Conservation (phyloP, 2,113 vertebrate genomes). For the Pelecanus crispus region DNA sequence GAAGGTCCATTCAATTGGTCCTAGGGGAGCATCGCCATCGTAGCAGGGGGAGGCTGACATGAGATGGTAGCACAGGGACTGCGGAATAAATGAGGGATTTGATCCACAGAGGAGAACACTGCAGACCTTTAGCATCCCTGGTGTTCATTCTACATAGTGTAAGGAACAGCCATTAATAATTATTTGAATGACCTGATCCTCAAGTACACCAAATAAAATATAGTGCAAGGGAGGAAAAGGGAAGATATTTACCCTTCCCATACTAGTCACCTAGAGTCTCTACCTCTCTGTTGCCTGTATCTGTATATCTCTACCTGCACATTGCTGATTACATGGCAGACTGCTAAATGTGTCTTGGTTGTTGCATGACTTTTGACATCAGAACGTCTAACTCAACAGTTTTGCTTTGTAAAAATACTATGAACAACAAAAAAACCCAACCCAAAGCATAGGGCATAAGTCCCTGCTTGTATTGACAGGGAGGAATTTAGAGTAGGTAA, state of each 20-base stretch:
- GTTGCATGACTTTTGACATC: neutral
- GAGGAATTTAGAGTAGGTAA: neutral
- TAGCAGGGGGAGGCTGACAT: neutral
- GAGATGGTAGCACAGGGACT: neutral
- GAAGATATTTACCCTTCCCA: neutral
- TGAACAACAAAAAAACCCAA: neutral
- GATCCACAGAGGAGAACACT: neutral
- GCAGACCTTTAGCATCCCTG: neutral
- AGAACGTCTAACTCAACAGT: neutral
- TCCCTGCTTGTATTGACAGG: neutral
- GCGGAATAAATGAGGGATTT: neutral
- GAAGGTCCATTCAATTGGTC: neutral
- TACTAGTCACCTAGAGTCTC: neutral
- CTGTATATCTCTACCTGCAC: neutral
- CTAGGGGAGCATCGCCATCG: rapidly evolving
- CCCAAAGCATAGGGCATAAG: neutral
- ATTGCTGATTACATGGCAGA: neutral
- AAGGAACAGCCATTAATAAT: neutral
- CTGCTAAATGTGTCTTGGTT: neutral
- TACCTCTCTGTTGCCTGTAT: neutral
- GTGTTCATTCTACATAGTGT: rapidly evolving
- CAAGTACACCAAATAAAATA: neutral
- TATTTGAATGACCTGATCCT: neutral
- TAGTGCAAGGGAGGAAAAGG: neutral
- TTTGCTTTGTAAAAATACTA: neutral